A percentile compares a stretch with the other conserved stretches of the same genome.
Conservation (phyloP, 2,797 vertebrate genomes). For the Anas flavirostris region DNA sequence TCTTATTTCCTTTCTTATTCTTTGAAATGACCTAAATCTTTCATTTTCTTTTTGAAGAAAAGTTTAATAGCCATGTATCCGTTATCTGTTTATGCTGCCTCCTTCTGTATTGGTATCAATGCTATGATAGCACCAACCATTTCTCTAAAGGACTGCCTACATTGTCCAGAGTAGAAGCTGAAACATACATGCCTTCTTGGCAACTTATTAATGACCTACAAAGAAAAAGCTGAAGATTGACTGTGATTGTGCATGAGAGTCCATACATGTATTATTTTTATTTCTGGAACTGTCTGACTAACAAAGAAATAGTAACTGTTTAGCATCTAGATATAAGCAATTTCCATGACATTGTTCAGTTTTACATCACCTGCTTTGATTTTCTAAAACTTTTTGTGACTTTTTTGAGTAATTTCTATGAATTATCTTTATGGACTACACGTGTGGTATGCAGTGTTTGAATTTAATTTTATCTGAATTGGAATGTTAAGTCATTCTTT, state of each 20-base stretch:
- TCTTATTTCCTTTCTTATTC: constrained; percentile 62
- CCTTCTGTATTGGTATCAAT: background rate
- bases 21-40: background rate
- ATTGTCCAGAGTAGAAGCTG: background rate
- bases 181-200: background rate
- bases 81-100: background rate
- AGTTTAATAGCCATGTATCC: background rate
- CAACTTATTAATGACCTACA: background rate
- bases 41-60: background rate
- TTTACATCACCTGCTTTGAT: background rate
- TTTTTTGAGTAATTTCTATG: background rate
- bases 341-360: background rate
- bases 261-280: background rate
- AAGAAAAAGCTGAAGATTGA: background rate
- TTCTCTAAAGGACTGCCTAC: background rate
- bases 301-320: background rate
- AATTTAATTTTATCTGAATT: background rate
- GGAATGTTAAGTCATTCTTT: background rate
- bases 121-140: background rate
- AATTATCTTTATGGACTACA: background rate
- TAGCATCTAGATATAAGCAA: background rate
- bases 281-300: background rate
- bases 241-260: background rate
- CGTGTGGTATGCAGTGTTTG: background rate
- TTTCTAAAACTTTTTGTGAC: background rate